phyloP scores from a whole-genome alignment of 2,888 invertebrate genomes.

The Acanthosepion lycidas region DNA sequence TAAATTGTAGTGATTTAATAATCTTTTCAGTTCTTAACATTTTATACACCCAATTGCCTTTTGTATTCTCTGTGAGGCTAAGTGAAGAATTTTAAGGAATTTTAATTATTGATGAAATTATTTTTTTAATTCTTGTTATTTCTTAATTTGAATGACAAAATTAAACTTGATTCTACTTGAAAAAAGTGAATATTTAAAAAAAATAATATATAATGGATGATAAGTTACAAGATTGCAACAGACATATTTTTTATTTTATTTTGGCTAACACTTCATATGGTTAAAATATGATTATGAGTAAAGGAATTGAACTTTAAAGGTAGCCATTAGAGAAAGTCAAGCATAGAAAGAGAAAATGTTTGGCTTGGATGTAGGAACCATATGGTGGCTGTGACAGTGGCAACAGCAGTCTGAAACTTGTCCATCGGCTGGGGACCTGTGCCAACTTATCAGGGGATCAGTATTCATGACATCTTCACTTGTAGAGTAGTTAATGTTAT shows the following conservation, averaged over 20 bases:
- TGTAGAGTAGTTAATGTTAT: conserved; percentile 33
- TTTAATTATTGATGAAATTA: background rate
- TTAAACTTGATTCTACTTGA: background rate
- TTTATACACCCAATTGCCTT: background rate
- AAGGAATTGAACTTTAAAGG: background rate
- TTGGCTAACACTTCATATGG: no score
- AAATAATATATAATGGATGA: no score
- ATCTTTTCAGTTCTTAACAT: background rate
- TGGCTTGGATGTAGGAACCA: background rate
- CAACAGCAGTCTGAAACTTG: background rate
- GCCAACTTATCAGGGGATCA: background rate
- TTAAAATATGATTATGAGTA: background rate
- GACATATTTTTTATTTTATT: no score
- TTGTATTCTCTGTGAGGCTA: background rate
- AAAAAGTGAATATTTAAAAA: background rate
- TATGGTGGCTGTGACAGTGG: background rate
- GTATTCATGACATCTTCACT: background rate
- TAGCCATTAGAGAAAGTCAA: background rate
- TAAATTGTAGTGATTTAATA: conserved; percentile 7
- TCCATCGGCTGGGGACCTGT: background rate
- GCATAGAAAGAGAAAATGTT: background rate
- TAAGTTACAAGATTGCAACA: no score
- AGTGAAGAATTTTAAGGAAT: background rate
- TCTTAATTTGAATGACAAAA: background rate
- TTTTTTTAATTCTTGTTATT: background rate